Conservation (phyloP, 2,113 vertebrate genomes). For the human region DNA sequence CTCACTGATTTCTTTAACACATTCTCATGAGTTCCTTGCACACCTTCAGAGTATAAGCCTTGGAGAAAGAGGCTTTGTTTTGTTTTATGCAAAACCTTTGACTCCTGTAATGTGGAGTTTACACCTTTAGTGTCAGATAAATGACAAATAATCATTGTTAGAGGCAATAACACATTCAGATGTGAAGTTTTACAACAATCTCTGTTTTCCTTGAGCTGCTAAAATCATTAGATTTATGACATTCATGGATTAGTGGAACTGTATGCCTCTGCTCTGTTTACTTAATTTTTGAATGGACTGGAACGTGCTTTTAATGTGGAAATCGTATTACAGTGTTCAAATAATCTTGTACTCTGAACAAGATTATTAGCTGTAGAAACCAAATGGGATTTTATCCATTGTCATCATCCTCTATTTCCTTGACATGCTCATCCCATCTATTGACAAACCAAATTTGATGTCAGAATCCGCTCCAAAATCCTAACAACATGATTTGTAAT, state of each 20-base stretch:
- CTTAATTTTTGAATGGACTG: conserved; percentile 69
- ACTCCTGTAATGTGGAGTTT: conserved; percentile 61
- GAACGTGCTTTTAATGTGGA: conserved; percentile 57
- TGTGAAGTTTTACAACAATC: conserved; percentile 58
- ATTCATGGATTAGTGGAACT: conserved; percentile 42
- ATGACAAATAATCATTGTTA: conserved; percentile 61
- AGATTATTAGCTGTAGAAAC: conserved; percentile 67
- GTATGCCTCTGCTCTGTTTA: conserved; percentile 54
- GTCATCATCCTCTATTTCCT: conserved; percentile 37
- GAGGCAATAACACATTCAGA: conserved; percentile 57
- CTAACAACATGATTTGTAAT: conserved; percentile 58
- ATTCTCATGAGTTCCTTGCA: conserved; percentile 33
- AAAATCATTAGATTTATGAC: conserved; percentile 69
- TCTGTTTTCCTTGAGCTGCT: conserved; percentile 49
- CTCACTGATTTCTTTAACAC: conserved; percentile 26
- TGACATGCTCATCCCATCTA: conserved; percentile 52
- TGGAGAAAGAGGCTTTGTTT: conserved; percentile 72
- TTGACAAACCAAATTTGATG: conserved; percentile 61
- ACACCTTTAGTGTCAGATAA: conserved; percentile 68
- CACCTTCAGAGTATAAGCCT: conserved; percentile 46
- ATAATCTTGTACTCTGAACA: conserved; percentile 51
- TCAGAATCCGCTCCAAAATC: conserved; percentile 66
- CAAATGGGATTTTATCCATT: conserved; percentile 54
- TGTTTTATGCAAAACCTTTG: conserved; percentile 71
- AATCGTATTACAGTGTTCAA: conserved; percentile 42